phyloP scores from a whole-genome alignment of 2,888 invertebrate genomes.

The Beris morrisii region DNA sequence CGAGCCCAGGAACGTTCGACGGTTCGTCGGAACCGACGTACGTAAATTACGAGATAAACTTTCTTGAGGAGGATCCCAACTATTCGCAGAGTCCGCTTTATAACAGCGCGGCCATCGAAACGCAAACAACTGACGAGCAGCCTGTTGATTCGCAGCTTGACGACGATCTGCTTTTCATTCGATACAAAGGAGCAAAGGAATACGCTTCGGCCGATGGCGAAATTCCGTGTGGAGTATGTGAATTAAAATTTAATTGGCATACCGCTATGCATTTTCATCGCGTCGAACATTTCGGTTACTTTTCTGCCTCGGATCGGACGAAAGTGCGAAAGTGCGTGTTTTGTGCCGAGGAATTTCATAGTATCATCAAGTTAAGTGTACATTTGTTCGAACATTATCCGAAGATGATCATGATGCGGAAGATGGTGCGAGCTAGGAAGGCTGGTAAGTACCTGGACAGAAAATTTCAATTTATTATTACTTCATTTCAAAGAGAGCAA shows the following conservation, averaged over 20 bases:
- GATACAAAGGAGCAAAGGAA: not conserved
- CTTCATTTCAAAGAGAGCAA: too few species aligned
- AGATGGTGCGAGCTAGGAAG: not conserved
- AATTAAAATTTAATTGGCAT: not conserved
- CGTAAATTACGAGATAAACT: too few species aligned
- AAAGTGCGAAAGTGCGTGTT: not conserved
- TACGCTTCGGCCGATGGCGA: not conserved
- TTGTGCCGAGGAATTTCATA: not conserved
- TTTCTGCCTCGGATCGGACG: not conserved
- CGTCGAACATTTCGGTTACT: constrained; percentile 18
- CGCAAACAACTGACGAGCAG: not conserved
- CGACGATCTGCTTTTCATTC: not conserved
- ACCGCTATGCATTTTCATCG: constrained; percentile 13
- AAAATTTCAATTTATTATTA: too few species aligned
- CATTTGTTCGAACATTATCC: constrained; percentile 10
- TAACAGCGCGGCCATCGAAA: too few species aligned
- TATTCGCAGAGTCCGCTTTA: too few species aligned
- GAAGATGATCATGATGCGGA: not conserved
- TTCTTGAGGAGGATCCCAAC: too few species aligned
- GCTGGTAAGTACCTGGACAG: too few species aligned
- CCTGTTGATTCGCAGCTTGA: not conserved
- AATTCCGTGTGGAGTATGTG: constrained; percentile 6
- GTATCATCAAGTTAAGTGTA: not conserved
- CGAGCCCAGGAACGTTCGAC: too few species aligned
- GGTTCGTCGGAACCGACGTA: too few species aligned